These are phyloP conservation scores for Pectinophora gossypiella DNA, from an alignment of 1,140 invertebrate genomes.

Conservation along the genomic window DNA sequence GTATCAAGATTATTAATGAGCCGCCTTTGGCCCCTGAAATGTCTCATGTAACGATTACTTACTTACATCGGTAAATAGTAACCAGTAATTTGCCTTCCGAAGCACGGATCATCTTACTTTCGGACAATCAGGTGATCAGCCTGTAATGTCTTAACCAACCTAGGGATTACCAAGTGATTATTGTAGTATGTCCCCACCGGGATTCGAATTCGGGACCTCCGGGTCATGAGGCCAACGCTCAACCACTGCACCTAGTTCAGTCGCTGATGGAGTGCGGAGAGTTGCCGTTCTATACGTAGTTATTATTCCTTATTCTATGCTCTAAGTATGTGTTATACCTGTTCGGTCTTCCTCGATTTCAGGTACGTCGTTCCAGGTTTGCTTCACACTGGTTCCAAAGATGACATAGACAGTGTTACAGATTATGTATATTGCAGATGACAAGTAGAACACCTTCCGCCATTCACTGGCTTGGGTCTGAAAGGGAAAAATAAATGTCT, in stretches of 20 bases:
- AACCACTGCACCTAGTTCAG: not conserved
- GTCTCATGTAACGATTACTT: no score
- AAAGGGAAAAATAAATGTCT: no score
- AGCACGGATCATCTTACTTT: no score
- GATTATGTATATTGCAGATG: conserved; percentile 77
- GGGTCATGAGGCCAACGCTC: not conserved
- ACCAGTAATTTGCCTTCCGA: no score
- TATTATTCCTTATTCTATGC: no score
- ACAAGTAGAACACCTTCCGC: conserved; percentile 83
- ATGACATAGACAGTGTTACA: conserved; percentile 79
- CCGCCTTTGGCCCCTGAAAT: no score
- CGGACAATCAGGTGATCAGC: no score
- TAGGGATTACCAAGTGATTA: not conserved
- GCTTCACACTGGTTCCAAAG: conserved; percentile 76
- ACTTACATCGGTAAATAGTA: no score
- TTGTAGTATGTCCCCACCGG: not conserved
- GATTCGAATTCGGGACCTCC: not conserved
- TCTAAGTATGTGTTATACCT: not conserved
- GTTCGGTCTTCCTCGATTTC: not conserved
- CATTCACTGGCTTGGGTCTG: conserved; percentile 76
- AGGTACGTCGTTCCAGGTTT: conserved; percentile 75
- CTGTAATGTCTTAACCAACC: no score
- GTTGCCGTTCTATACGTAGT: no score
- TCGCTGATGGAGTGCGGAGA: no score
- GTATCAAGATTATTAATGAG: no score